A percentile compares a stretch with the other conserved stretches of the same genome.
Conservation (phyloP, 2,797 vertebrate genomes). For the Coregonus suidteri region DNA sequence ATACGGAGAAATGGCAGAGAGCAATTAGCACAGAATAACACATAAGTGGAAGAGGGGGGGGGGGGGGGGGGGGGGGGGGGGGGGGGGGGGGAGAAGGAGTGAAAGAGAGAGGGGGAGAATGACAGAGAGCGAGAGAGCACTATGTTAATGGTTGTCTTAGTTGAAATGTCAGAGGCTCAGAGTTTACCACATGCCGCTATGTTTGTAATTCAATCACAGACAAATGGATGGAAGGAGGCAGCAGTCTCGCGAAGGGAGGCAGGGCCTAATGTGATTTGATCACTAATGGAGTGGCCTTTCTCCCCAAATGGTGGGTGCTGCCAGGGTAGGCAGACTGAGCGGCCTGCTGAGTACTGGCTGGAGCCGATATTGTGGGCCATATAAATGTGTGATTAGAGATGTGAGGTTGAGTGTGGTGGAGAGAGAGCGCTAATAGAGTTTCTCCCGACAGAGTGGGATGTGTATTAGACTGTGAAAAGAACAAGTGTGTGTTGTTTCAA, state of each 20-base stretch:
- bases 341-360: neutral
- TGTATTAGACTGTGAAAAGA: constrained; percentile 10
- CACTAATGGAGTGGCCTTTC: constrained; percentile 39
- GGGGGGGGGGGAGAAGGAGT: neutral
- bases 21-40: constrained; percentile 2
- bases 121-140: neutral
- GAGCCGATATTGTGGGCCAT: constrained; percentile 8
- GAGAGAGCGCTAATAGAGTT: constrained; percentile 37
- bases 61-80: neutral
- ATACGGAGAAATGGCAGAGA: neutral
- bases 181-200: constrained; percentile 16
- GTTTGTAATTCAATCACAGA: constrained; percentile 40
- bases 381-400: constrained; percentile 33
- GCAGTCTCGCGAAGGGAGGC: neutral
- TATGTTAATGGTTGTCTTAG: neutral
- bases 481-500: constrained; percentile 10
- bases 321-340: neutral
- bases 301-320: neutral
- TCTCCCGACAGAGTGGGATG: constrained; percentile 25
- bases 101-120: neutral
- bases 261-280: constrained; percentile 34
- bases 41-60: neutral
- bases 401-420: constrained; percentile 8
- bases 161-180: constrained; percentile 31
- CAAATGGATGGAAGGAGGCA: constrained; percentile 1